Percentiles rank a stretch among this genome's conserved stretches.
Conservation (phyloP, 2,888 invertebrate species). For the Baronia brevicornis region DNA sequence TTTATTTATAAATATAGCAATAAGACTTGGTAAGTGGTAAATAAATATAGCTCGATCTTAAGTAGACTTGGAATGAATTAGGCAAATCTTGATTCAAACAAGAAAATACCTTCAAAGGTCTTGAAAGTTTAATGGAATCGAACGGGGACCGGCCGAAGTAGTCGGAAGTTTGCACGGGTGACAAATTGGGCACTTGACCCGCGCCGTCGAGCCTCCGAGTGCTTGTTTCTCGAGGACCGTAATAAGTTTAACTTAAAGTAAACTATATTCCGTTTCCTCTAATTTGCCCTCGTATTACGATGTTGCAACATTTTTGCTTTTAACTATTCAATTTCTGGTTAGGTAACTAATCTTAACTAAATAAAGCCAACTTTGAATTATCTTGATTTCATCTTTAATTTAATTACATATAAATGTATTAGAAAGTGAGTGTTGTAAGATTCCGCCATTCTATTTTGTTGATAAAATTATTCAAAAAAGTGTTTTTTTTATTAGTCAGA, state of each 20-base stretch:
- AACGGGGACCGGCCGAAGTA: slow-evolving; percentile 60
- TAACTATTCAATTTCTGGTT: slow-evolving; percentile 46
- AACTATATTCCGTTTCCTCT: slow-evolving; percentile 74
- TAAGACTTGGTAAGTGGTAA: slow-evolving; percentile 1
- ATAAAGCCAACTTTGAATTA: slow-evolving; percentile 8
- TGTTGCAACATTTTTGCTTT: slow-evolving; percentile 48
- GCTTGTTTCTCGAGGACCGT: slow-evolving; percentile 71
- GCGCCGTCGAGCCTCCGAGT: slow-evolving; percentile 60
- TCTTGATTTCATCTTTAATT: too few species aligned
- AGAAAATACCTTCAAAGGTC: slow-evolving; percentile 72
- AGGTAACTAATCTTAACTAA: slow-evolving; percentile 14
- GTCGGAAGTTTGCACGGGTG: slow-evolving; percentile 71
- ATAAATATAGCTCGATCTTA: slow-evolving; percentile 9
- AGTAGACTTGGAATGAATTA: slow-evolving; percentile 53
- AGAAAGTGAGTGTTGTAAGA: slow-evolving; percentile 12
- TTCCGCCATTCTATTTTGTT: too few species aligned
- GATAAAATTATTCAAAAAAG: too few species aligned
- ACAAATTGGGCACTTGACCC: slow-evolving; percentile 76
- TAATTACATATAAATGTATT: too few species aligned
- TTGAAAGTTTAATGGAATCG: slow-evolving; percentile 76
- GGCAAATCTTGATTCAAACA: slow-evolving; percentile 68
- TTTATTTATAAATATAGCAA: neutral
- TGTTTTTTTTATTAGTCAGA: too few species aligned
- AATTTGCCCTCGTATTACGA: slow-evolving; percentile 58
- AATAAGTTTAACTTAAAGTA: slow-evolving; percentile 75